Percentiles rank a stretch among this genome's conserved stretches.
phyloP scores from a whole-genome alignment of 2,888 invertebrate genomes.

The Opisthograptis luteolata region DNA sequence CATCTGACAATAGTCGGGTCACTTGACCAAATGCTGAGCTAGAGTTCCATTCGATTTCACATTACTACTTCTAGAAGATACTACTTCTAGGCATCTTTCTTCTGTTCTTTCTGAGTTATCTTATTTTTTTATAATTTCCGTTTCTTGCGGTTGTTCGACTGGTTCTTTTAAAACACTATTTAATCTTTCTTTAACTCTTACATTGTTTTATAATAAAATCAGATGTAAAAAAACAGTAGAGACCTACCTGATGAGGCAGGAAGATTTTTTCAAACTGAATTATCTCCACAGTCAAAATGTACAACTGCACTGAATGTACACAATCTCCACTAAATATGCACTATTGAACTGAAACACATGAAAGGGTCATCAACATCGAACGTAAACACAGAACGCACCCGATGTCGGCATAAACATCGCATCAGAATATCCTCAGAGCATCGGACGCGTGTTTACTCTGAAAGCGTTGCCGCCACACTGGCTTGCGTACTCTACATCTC shows the following conservation, averaged over 20 bases:
- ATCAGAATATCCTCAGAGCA: conserved; percentile 31
- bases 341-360: conserved; percentile 57
- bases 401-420: conserved; percentile 60
- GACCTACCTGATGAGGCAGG: conserved; percentile 20
- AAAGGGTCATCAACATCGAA: conserved; percentile 52
- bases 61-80: too few species aligned
- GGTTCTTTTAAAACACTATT: too few species aligned
- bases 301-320: conserved; percentile 27
- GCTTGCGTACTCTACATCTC: conserved; percentile 45
- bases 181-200: not conserved
- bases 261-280: conserved; percentile 2
- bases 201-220: not conserved
- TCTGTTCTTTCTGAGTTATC: too few species aligned
- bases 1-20: too few species aligned
- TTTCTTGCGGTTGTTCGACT: too few species aligned
- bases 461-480: conserved; percentile 68
- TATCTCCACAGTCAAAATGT: conserved; percentile 9
- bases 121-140: too few species aligned
- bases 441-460: conserved; percentile 50
- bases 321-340: conserved; percentile 27
- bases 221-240: not conserved
- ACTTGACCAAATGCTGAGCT: too few species aligned
- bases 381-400: conserved; percentile 39
- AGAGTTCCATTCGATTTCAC: too few species aligned
- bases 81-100: too few species aligned